These are phyloP conservation scores for Luscinia luscinia DNA, from an alignment of 2,797 vertebrate species.

Conservation along the genomic window DNA sequence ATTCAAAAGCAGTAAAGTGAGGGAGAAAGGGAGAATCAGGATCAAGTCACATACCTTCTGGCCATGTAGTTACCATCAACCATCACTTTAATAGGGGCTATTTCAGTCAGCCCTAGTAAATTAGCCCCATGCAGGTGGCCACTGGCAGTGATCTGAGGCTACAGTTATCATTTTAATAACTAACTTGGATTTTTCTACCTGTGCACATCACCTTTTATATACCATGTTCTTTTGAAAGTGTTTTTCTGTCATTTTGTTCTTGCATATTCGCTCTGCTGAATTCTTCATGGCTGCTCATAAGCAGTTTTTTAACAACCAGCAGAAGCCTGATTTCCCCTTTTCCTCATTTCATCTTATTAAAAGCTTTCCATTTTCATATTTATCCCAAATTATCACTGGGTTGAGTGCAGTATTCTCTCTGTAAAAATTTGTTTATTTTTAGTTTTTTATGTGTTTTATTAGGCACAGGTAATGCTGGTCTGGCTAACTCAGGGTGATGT, in stretches of 20 bases:
- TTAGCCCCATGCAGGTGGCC: not conserved
- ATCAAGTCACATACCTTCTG: not conserved
- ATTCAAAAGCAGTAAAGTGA: not conserved
- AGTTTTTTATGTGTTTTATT: not conserved
- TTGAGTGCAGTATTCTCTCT: not conserved
- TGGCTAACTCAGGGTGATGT: not conserved
- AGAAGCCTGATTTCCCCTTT: not conserved
- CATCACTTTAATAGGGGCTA: not conserved
- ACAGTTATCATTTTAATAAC: not conserved
- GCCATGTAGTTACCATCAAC: not conserved
- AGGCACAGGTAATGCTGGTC: not conserved
- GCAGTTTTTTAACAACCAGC: not conserved
- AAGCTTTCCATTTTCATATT: not conserved
- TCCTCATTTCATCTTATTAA: not conserved
- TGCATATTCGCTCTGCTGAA: not conserved
- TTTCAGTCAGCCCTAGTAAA: not conserved
- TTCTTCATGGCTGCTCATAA: not conserved
- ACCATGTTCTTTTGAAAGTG: not conserved
- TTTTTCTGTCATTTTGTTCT: not conserved
- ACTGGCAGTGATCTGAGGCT: not conserved
- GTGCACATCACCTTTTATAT: not conserved
- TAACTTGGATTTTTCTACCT: not conserved
- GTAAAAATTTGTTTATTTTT: not conserved
- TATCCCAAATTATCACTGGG: not conserved
- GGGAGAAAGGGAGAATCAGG: not conserved